Conservation (phyloP, 2,797 vertebrate species). For the Hypotaenidia okinawae region DNA sequence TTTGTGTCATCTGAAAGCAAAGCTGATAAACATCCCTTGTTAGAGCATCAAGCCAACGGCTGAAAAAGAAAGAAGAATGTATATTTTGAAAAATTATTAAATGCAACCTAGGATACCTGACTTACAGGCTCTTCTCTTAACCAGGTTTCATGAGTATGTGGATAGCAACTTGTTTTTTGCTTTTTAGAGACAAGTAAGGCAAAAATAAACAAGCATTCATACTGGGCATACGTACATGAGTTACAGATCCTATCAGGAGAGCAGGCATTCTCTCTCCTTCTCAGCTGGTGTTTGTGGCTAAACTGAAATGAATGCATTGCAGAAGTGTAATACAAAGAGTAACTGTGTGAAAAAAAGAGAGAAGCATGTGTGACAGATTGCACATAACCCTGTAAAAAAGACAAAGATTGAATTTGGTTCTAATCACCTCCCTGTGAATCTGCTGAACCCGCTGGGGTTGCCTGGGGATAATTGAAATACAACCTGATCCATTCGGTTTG, state of each 20-base stretch:
- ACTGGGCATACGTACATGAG: not conserved
- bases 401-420: not conserved
- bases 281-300: conserved; percentile 23
- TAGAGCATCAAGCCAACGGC: not conserved
- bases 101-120: not conserved
- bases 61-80: not conserved
- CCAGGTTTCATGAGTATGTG: not conserved
- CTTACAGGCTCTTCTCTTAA: not conserved
- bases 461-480: conserved; percentile 38
- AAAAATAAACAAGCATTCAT: conserved; percentile 20
- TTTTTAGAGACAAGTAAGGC: not conserved
- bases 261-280: not conserved
- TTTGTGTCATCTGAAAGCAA: not conserved
- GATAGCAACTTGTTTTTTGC: conserved; percentile 1
- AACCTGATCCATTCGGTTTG: conserved; percentile 38
- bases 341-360: not conserved
- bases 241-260: not conserved
- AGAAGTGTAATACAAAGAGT: conserved; percentile 3
- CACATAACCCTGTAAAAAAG: conserved; percentile 16
- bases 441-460: conserved; percentile 7
- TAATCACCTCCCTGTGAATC: conserved; percentile 20
- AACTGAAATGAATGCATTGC: not conserved
- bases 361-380: conserved; percentile 27
- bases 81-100: not conserved
- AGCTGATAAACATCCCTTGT: not conserved